Percentiles rank a stretch among this genome's conserved stretches.
These are phyloP conservation scores for Nasua narica DNA, from an alignment of 2,797 vertebrate genomes.

Conservation along the genomic window DNA sequence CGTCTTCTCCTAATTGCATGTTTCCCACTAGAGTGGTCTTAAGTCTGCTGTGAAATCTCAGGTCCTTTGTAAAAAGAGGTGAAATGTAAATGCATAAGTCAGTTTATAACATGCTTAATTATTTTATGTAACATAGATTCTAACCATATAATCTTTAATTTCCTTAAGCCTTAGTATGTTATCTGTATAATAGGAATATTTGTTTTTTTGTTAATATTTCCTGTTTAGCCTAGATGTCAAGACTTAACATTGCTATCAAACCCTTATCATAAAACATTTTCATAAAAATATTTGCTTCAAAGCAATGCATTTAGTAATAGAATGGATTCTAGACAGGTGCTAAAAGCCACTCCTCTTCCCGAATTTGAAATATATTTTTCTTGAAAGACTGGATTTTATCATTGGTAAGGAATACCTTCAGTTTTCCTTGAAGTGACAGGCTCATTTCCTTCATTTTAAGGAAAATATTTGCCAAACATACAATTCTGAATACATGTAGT, in stretches of 20 bases:
- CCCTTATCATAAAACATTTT: not conserved
- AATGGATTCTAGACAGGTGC: not conserved
- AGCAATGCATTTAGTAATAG: not conserved
- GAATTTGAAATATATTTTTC: constrained; percentile 13
- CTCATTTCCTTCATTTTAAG: not conserved
- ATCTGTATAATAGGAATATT: not conserved
- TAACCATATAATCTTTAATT: not conserved
- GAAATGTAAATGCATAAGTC: not conserved
- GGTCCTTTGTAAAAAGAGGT: not conserved
- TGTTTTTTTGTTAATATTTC: not conserved
- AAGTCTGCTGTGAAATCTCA: not conserved
- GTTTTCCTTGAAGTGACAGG: not conserved
- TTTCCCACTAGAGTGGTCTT: not conserved
- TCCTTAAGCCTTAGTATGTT: not conserved
- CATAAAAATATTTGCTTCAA: constrained; percentile 10
- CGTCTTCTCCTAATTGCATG: not conserved
- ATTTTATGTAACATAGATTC: not conserved
- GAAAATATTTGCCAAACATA: not conserved
- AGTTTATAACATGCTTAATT: not conserved
- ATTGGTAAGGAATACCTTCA: not conserved
- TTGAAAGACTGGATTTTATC: not conserved
- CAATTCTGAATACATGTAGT: not conserved
- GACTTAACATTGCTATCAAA: not conserved
- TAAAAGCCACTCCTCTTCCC: not conserved
- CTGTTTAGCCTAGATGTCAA: not conserved